A percentile compares a stretch with the other conserved stretches of the same genome.
phyloP scores from a whole-genome alignment of 2,113 vertebrate genomes.

The Lepus timidus region DNA sequence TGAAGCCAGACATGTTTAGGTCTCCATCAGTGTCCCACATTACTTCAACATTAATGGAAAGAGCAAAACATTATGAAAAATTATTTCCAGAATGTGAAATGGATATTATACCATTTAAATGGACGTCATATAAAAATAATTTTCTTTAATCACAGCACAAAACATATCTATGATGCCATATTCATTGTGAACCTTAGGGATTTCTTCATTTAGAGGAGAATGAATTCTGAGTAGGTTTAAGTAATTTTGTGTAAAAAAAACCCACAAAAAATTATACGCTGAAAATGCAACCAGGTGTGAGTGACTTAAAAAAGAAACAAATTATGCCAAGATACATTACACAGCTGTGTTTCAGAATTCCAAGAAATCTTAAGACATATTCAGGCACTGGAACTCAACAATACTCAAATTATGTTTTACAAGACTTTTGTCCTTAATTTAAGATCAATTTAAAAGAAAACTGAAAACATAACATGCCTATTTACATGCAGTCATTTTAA shows the following conservation, averaged over 20 bases:
- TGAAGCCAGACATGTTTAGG: conserved; percentile 78
- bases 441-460: conserved; percentile 56
- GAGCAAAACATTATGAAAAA: conserved; percentile 83
- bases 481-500: conserved; percentile 52
- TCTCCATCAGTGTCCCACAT: conserved; percentile 80
- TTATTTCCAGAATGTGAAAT: conserved; percentile 84
- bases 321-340: conserved; percentile 66
- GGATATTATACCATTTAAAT: conserved; percentile 79
- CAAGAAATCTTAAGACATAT: conserved; percentile 52
- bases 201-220: conserved; percentile 77
- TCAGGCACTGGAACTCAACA: neutral
- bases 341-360: conserved; percentile 69
- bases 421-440: conserved; percentile 48
- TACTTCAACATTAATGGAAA: conserved; percentile 86
- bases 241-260: conserved; percentile 70
- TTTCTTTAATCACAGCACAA: conserved; percentile 84
- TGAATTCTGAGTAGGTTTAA: conserved; percentile 72
- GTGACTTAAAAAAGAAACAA: conserved; percentile 64
- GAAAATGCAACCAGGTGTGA: conserved; percentile 75
- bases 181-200: conserved; percentile 77
- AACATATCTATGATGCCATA: conserved; percentile 73
- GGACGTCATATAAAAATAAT: conserved; percentile 85
- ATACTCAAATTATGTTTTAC: conserved; percentile 49
- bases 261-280: conserved; percentile 62
- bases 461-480: conserved; percentile 27